A percentile compares a stretch with the other conserved stretches of the same genome.
These are phyloP conservation scores for Ceyx margarethae DNA, from an alignment of 2,113 vertebrate species.

Conservation along the genomic window DNA sequence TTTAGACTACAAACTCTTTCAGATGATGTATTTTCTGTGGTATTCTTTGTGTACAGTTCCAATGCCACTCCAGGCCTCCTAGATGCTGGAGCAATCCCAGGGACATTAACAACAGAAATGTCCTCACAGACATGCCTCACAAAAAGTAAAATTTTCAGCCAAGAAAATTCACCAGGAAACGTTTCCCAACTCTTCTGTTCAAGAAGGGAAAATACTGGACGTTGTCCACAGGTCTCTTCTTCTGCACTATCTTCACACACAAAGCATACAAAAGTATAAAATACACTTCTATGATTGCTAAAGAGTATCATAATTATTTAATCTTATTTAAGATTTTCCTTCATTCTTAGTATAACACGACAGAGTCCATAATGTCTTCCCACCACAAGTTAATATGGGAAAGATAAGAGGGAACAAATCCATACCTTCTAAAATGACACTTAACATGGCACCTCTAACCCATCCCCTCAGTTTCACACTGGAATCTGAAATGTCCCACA, in stretches of 20 bases:
- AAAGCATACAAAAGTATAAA: background rate
- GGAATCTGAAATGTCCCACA: background rate
- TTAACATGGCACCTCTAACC: background rate
- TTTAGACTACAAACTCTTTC: background rate
- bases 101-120: background rate
- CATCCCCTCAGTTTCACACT: background rate
- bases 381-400: background rate
- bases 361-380: background rate
- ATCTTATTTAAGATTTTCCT: background rate
- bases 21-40: background rate
- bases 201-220: background rate
- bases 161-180: background rate
- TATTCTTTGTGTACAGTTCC: background rate
- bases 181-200: background rate
- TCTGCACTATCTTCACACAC: background rate
- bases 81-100: background rate
- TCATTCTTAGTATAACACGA: background rate
- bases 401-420: background rate
- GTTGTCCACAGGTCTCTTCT: background rate
- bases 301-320: background rate
- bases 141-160: background rate
- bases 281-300: background rate
- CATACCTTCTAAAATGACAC: background rate
- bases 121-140: background rate
- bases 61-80: background rate